Conservation (phyloP, 2,888 invertebrate genomes). For the Nipponacmea schrenckii region DNA sequence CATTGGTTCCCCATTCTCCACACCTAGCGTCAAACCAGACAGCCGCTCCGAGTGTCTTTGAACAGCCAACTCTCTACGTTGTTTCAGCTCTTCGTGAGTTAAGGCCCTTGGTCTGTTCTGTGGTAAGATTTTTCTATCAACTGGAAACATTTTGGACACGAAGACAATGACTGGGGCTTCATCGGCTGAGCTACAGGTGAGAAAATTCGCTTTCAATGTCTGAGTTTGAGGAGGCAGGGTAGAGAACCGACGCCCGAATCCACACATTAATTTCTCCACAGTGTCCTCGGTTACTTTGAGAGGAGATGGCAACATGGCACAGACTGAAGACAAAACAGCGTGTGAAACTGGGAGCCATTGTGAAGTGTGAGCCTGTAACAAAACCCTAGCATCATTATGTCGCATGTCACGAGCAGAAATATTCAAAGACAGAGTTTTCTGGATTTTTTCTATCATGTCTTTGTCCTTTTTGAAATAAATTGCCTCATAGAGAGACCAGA, state of each 20-base stretch:
- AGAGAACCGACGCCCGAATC: constrained; percentile 77
- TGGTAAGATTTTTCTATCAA: constrained; percentile 79
- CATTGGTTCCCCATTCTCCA: not conserved
- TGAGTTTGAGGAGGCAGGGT: constrained; percentile 78
- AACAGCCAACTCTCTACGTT: constrained; percentile 77
- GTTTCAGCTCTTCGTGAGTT: constrained; percentile 79
- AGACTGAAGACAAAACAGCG: constrained; percentile 84
- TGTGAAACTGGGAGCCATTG: constrained; percentile 90
- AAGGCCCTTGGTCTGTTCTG: constrained; percentile 80
- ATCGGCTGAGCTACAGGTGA: constrained; percentile 75
- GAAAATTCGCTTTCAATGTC: constrained; percentile 74
- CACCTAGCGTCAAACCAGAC: constrained; percentile 10
- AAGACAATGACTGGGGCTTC: constrained; percentile 79
- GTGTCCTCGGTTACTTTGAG: constrained; percentile 79
- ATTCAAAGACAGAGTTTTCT: constrained; percentile 76
- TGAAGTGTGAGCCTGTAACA: constrained; percentile 83
- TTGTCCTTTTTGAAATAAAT: constrained; percentile 77
- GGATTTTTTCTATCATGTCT: constrained; percentile 68
- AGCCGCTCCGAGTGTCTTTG: constrained; percentile 74
- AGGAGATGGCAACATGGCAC: constrained; percentile 84
- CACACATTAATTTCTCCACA: constrained; percentile 84
- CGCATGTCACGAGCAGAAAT: constrained; percentile 77
- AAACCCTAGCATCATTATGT: constrained; percentile 80
- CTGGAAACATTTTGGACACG: constrained; percentile 91
- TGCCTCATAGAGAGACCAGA: constrained; percentile 90